Conservation (phyloP, 2,888 invertebrate species). For the Uloborus plumipes region DNA sequence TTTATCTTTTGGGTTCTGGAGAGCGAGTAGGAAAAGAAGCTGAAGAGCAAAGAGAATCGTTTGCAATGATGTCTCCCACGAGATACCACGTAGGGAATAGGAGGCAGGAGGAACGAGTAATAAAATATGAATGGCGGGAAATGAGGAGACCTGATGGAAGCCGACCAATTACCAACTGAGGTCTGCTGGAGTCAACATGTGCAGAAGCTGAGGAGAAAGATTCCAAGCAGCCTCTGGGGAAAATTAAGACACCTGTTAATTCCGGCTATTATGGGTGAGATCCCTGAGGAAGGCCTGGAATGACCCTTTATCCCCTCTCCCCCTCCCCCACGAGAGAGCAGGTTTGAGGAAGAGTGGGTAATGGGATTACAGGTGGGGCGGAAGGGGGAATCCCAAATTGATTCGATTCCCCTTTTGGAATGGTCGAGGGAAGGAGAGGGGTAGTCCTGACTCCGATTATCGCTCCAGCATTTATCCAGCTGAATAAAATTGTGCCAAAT, state of each 20-base stretch:
- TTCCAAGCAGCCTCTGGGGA: slow-evolving; percentile 48
- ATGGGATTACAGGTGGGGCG: slow-evolving; percentile 57
- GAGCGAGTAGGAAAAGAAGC: slow-evolving; percentile 9
- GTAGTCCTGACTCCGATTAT: slow-evolving; percentile 39
- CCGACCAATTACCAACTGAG: slow-evolving; percentile 55
- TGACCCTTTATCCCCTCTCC: slow-evolving; percentile 37
- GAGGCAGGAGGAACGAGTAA: slow-evolving; percentile 30
- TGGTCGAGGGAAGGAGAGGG: slow-evolving; percentile 8
- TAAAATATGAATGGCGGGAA: slow-evolving; percentile 63
- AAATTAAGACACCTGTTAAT: slow-evolving; percentile 65
- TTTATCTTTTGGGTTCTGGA: slow-evolving; percentile 51
- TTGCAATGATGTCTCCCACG: slow-evolving; percentile 60
- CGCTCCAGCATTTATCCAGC: background rate
- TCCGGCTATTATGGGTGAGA: slow-evolving; percentile 62
- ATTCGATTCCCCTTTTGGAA: slow-evolving; percentile 47
- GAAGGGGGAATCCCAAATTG: slow-evolving; percentile 46
- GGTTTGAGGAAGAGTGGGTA: slow-evolving; percentile 30
- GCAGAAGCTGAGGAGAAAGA: slow-evolving; percentile 25
- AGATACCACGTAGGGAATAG: slow-evolving; percentile 25
- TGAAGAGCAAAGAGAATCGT: slow-evolving; percentile 31
- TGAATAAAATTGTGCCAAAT: no score
- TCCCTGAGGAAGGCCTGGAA: slow-evolving; percentile 39
- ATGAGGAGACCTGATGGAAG: slow-evolving; percentile 56
- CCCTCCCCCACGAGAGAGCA: background rate
- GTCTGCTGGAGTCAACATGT: slow-evolving; percentile 53